Percentiles rank a stretch among this genome's conserved stretches.
Conservation (phyloP, 2,797 vertebrate species). For the Netta rufina region DNA sequence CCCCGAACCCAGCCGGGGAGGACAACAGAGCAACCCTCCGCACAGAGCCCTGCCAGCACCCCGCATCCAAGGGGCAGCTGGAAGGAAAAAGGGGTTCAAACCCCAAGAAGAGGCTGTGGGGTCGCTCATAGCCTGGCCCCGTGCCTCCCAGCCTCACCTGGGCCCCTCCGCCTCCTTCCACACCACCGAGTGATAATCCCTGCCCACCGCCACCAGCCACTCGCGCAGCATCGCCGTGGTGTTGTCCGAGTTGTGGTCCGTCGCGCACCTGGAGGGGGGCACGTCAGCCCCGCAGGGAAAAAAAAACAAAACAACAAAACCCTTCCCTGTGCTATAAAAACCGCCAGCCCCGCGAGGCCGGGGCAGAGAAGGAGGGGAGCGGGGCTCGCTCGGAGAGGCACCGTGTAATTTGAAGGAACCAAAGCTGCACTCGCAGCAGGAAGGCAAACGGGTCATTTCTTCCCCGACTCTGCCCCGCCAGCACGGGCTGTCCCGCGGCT, state of each 20-base stretch:
- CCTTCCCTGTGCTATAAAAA: not conserved
- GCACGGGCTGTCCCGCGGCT: rapidly evolving
- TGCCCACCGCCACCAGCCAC: constrained; percentile 88
- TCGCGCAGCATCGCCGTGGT: constrained; percentile 88
- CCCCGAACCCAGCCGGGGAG: not conserved
- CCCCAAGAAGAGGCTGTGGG: not conserved
- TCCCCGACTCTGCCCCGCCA: rapidly evolving
- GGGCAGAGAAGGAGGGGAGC: not conserved
- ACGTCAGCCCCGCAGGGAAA: not conserved
- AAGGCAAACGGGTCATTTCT: not conserved
- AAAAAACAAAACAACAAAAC: too few relatives aligned
- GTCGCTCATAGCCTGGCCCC: not conserved
- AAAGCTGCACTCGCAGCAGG: not conserved
- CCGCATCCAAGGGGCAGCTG: too few relatives aligned
- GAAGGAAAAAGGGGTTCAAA: too few relatives aligned
- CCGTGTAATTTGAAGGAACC: not conserved
- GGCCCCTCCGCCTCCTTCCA: constrained; percentile 90
- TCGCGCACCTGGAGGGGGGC: constrained; percentile 84
- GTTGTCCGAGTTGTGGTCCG: constrained; percentile 93
- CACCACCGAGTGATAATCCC: constrained; percentile 85
- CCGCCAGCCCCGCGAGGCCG: not conserved
- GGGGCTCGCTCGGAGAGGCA: not conserved
- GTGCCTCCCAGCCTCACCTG: constrained; percentile 77
- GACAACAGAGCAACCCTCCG: too few relatives aligned
- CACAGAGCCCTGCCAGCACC: too few relatives aligned